Conservation (phyloP, 2,888 invertebrate genomes). For the Cataglyphis altisquamis region DNA sequence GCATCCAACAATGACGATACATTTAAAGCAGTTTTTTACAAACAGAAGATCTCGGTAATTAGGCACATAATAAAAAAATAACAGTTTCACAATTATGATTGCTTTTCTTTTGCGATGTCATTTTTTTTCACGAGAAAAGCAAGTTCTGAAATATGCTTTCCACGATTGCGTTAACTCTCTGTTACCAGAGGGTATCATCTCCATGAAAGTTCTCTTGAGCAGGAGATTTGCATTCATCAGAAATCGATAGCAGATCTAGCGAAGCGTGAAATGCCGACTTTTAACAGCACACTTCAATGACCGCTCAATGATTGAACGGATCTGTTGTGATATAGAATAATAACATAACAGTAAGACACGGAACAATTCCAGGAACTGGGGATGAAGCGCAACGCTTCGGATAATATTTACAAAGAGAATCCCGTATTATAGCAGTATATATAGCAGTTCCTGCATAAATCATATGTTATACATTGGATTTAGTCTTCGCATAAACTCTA, state of each 20-base stretch:
- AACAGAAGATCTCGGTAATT: background rate
- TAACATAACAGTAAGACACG: slow-evolving; percentile 27
- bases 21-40: background rate
- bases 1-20: background rate
- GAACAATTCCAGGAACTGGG: slow-evolving; percentile 31
- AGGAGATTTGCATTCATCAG: slow-evolving; percentile 45
- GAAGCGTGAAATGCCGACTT: slow-evolving; percentile 68
- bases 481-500: background rate
- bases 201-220: slow-evolving; percentile 36
- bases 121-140: background rate
- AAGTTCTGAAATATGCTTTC: too few relatives aligned
- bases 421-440: slow-evolving; percentile 41
- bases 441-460: slow-evolving; percentile 43
- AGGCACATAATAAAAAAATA: background rate
- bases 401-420: slow-evolving; percentile 21
- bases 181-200: background rate
- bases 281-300: slow-evolving; percentile 57
- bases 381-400: slow-evolving; percentile 31
- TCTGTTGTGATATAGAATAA: slow-evolving; percentile 30
- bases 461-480: slow-evolving; percentile 49
- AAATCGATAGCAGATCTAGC: slow-evolving; percentile 62
- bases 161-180: background rate
- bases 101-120: background rate
- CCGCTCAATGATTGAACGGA: slow-evolving; percentile 33
- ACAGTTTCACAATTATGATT: background rate